phyloP scores from a whole-genome alignment of 2,888 invertebrate genomes.

The Alcis repandata region DNA sequence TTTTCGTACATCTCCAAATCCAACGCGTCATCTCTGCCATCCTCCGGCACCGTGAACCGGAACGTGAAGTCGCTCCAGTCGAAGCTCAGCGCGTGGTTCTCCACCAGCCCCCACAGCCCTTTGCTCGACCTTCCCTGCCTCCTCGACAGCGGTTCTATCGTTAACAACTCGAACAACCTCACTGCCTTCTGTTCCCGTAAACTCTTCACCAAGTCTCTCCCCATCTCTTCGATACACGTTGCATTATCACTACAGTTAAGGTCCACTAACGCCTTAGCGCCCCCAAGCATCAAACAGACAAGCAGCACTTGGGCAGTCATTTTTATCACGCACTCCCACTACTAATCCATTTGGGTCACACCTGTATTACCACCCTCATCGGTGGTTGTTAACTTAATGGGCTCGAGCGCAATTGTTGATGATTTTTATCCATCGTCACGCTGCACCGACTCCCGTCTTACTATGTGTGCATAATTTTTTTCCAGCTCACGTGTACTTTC shows the following conservation, averaged over 20 bases:
- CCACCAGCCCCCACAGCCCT: conserved; percentile 78
- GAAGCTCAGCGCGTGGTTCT: conserved; percentile 83
- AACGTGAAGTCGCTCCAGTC: conserved; percentile 85
- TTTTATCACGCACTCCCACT: conserved; percentile 68
- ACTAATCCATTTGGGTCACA: conserved; percentile 84
- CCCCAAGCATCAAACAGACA: conserved; percentile 69
- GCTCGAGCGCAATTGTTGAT: conserved; percentile 71
- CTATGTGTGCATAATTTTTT: conserved; percentile 73
- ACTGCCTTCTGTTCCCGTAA: conserved; percentile 84
- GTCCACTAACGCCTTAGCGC: conserved; percentile 71
- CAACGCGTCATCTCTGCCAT: conserved; percentile 76
- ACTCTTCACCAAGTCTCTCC: conserved; percentile 81
- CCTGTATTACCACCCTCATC: conserved; percentile 71
- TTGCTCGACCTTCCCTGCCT: conserved; percentile 73
- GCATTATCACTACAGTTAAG: conserved; percentile 87
- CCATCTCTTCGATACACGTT: conserved; percentile 85
- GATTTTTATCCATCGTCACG: conserved; percentile 84
- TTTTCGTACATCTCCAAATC: conserved; percentile 79
- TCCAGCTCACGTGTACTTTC: conserved; percentile 63
- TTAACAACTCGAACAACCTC: conserved; percentile 83
- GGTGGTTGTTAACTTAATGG: conserved; percentile 80
- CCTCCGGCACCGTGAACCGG: conserved; percentile 78
- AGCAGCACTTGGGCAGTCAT: conserved; percentile 78
- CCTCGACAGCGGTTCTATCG: conserved; percentile 82
- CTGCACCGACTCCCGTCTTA: conserved; percentile 68